Conservation (phyloP, 2,888 invertebrate species). For the Epirrhoe tristata region DNA sequence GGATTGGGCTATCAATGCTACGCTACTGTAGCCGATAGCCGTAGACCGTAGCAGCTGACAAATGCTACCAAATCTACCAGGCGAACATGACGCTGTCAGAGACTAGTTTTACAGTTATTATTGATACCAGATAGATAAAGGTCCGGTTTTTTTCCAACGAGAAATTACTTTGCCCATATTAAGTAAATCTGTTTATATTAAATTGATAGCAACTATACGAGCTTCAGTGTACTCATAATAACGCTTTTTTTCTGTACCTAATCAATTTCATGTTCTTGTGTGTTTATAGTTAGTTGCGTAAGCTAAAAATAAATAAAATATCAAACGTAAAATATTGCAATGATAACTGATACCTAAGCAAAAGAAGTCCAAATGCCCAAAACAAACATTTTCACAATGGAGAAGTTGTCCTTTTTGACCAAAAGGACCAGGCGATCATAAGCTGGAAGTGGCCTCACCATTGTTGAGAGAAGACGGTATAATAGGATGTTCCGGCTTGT, state of each 20-base stretch:
- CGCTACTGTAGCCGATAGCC: constrained; percentile 33
- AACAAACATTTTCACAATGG: not conserved
- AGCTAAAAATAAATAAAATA: not conserved
- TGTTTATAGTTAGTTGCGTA: no score
- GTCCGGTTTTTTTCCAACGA: constrained; percentile 19
- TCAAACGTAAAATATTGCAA: not conserved
- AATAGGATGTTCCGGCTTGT: constrained; percentile 80
- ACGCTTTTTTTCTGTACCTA: no score
- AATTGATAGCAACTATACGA: no score
- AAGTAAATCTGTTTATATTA: not conserved
- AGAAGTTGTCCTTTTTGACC: not conserved
- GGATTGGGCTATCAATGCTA: constrained; percentile 23
- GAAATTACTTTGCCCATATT: not conserved
- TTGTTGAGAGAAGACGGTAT: constrained; percentile 79
- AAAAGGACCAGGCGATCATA: constrained; percentile 31
- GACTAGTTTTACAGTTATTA: constrained; percentile 30
- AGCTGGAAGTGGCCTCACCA: constrained; percentile 54
- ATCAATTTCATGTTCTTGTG: no score
- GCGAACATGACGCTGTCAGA: constrained; percentile 41
- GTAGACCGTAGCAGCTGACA: constrained; percentile 36
- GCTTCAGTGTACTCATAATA: not conserved
- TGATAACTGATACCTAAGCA: no score
- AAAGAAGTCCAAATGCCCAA: not conserved
- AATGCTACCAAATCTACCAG: constrained; percentile 46
- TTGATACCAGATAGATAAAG: constrained; percentile 13